Conservation (phyloP, 2,113 vertebrate species). For the Oryzias celebensis region DNA sequence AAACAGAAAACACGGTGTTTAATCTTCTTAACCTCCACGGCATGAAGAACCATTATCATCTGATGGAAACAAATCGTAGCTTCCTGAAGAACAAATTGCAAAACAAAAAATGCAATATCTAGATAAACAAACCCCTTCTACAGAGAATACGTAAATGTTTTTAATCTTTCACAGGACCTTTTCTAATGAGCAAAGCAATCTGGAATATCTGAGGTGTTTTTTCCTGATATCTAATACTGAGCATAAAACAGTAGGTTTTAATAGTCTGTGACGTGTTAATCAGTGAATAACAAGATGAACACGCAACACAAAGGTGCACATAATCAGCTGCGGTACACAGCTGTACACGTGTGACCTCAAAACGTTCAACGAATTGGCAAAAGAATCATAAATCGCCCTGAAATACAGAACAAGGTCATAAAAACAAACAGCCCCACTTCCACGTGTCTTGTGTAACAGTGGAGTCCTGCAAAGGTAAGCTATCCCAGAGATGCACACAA, state of each 20-base stretch:
- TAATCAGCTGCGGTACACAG: no score
- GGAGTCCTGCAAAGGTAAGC: slow-evolving; percentile 46
- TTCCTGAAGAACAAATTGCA: slow-evolving; percentile 47
- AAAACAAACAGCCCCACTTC: slow-evolving; percentile 50
- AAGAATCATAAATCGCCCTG: slow-evolving; percentile 47
- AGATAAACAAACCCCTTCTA: slow-evolving; percentile 50
- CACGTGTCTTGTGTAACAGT: slow-evolving; percentile 14
- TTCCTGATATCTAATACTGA: slow-evolving; percentile 32
- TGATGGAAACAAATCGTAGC: slow-evolving; percentile 38
- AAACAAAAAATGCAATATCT: slow-evolving; percentile 32
- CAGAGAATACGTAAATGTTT: slow-evolving; percentile 34
- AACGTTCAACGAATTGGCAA: slow-evolving; percentile 40
- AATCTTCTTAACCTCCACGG: slow-evolving; percentile 32
- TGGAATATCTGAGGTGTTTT: slow-evolving; percentile 11
- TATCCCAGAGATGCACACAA: slow-evolving; percentile 6
- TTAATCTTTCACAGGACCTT: slow-evolving; percentile 39
- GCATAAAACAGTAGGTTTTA: slow-evolving; percentile 39
- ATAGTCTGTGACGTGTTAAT: no score
- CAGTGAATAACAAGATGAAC: no score
- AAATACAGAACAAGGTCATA: slow-evolving; percentile 57
- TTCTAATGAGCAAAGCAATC: slow-evolving; percentile 1
- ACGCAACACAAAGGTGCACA: no score
- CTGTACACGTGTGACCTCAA: not conserved
- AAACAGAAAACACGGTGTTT: slow-evolving; percentile 38
- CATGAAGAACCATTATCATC: slow-evolving; percentile 39